phyloP scores from a whole-genome alignment of 2,888 invertebrate genomes.

The Acrobeloides nanus region DNA sequence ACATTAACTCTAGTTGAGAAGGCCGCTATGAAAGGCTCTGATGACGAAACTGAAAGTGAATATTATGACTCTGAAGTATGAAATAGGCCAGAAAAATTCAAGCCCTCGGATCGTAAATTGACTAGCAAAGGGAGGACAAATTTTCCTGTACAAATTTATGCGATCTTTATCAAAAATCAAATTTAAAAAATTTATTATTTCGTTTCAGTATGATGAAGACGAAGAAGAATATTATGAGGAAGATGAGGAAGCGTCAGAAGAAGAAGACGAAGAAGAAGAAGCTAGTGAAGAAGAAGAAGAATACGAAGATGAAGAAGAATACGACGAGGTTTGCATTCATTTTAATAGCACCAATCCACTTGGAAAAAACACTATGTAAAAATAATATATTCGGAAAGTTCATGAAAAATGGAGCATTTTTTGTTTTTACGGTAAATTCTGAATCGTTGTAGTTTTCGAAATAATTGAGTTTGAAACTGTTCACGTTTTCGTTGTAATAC shows the following conservation, averaged over 20 bases:
- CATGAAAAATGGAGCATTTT: too few species aligned
- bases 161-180: too few species aligned
- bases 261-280: constrained; percentile 15
- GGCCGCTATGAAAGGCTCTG: constrained; percentile 36
- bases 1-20: constrained; percentile 42
- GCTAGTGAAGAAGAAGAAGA: constrained; percentile 8
- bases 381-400: too few species aligned
- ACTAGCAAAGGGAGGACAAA: background rate
- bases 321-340: background rate
- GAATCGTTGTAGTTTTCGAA: too few species aligned
- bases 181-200: constrained; percentile 1
- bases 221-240: constrained; percentile 4
- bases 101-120: background rate
- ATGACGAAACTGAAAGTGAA: constrained; percentile 30
- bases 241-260: constrained; percentile 4
- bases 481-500: too few species aligned
- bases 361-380: too few species aligned
- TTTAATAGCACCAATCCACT: too few species aligned
- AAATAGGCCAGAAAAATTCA: background rate
- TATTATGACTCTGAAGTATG: constrained; percentile 18
- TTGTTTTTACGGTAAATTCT: too few species aligned
- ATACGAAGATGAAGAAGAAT: background rate
- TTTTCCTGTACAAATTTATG: too few species aligned
- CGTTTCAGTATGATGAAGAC: constrained; percentile 22
- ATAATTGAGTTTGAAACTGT: too few species aligned